Evolutionary conservation across 2,113 vertebrate species (phyloP).

Genomic region (Axis porcinus): DNA sequence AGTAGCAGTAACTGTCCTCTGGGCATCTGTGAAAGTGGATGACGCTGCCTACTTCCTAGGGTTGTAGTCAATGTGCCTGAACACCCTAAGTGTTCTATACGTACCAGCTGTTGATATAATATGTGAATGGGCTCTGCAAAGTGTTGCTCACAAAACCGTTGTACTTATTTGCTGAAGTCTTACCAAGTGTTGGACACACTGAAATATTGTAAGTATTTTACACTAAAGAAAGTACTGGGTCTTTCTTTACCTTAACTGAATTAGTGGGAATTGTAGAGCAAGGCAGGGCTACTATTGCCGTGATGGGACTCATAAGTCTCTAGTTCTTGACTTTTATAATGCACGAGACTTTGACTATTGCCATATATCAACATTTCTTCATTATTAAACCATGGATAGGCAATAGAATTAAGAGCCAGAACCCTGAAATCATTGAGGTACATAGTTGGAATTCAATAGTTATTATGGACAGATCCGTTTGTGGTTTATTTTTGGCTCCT

Average conservation of each 20-base stretch:
- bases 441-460: not conserved
- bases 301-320: not conserved
- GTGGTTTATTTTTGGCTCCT: not conserved
- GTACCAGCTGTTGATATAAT: not conserved
- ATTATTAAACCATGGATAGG: not conserved
- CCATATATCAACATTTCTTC: not conserved
- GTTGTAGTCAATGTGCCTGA: not conserved
- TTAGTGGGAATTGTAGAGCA: not conserved
- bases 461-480: not conserved
- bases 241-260: not conserved
- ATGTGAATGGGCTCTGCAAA: not conserved
- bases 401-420: not conserved
- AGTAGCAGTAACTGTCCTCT: not conserved
- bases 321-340: not conserved
- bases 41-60: not conserved
- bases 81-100: not conserved
- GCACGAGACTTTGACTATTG: not conserved
- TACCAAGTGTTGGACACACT: not conserved
- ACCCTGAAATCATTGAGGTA: not conserved
- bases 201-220: not conserved
- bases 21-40: not conserved
- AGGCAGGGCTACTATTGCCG: not conserved
- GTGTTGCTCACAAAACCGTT: not conserved
- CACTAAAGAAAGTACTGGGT: not conserved
- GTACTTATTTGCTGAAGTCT: not conserved